Base-by-base conservation (phyloP, 2,113 vertebrate genomes). In the Poecile atricapillus region DNA sequence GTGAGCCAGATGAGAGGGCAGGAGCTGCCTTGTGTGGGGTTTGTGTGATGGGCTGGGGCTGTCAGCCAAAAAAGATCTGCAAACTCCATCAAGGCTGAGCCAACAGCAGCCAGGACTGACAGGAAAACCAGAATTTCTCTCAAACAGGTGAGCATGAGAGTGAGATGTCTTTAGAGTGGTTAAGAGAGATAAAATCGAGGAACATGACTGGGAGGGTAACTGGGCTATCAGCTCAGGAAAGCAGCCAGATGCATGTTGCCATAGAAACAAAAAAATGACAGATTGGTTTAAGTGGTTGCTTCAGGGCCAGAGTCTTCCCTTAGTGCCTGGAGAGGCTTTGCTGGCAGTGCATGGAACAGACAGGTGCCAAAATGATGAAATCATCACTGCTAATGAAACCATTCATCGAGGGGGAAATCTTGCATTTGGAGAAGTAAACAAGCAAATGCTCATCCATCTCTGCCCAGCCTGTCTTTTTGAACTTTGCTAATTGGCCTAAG, bases 201-300 rank as follows among this genome's bases (percentile, higher is more conserved):
- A 77, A 60, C 44, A 20, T 53, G 68, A 17, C 50, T 71, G 67
- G 73, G 60, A 89, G 76, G 77, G 50, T 90, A 33, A 47, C 64
- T 81, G 74, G 47, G 39, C 31, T 80, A 14, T 83, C 93, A 74
- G 75, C 52, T 64, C 69, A 35, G 59, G 81, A 90, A 78, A 89
- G 56, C 75, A 85, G 62, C 55, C 77, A 71, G 60, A 62, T 30
- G 30, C 37, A 69, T 74, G 95, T 95, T 96, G 84, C 84, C 95
- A 95, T 93, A 84, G 97, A 89, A 96, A 97, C 90, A 73, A 67
- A 87, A 67, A 87, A 82, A 65, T 35, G 43, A 91, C 68, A 64
- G 55, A 55, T 83, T 75, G 86, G 50, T 93, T 91, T 71, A 71
- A 85, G 77, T 43, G 30, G 18, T 53, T 83, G 52, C 79, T 91